These are phyloP conservation scores for rabbit (Oryctolagus cuniculus) DNA, from an alignment of 2,113 vertebrate species.

Conservation along the genomic window mOryCun1.1 NC_091453.1:28918501-28919000, in stretches of 20 bases:
- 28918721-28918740: background rate
- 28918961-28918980: background rate
- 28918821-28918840: background rate
- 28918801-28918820: background rate
- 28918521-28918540: conserved; percentile 11
- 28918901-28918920: conserved; percentile 52
- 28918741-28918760: background rate
- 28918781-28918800: background rate
- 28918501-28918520: background rate
- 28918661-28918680: background rate
- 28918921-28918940: background rate
- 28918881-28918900: conserved; percentile 33
- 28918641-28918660: background rate
- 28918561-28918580: background rate
- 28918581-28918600: conserved; percentile 8
- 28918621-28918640: conserved; percentile 34
- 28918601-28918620: conserved; percentile 6
- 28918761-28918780: background rate
- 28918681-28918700: background rate
- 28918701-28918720: background rate
- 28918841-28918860: conserved; percentile 11
- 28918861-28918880: conserved; percentile 17
- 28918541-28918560: background rate
- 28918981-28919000: background rate
- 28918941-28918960: background rate